Percentiles rank a stretch among this genome's conserved stretches.
phyloP scores from a whole-genome alignment of 2,113 vertebrate genomes.

The Plecturocebus donacophilus region DNA sequence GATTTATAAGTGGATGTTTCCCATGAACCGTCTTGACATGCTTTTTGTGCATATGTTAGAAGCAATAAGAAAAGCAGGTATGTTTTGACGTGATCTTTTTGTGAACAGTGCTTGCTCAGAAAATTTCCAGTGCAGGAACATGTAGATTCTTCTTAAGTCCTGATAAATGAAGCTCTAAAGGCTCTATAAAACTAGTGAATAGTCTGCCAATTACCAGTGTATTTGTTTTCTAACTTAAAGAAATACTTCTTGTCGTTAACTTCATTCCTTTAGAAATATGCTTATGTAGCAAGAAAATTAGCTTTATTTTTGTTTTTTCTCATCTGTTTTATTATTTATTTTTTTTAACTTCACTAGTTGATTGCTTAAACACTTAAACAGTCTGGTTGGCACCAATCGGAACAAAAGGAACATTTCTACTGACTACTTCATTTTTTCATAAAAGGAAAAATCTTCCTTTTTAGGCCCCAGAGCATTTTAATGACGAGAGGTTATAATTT shows the following conservation, averaged over 20 bases:
- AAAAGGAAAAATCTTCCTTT: not conserved
- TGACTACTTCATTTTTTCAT: not conserved
- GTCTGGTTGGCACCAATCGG: not conserved
- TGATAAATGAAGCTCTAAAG: not conserved
- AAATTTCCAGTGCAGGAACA: not conserved
- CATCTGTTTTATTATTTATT: not conserved
- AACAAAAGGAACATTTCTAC: not conserved
- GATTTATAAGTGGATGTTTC: not conserved
- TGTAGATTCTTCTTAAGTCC: constrained; percentile 46
- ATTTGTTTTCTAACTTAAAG: constrained; percentile 26
- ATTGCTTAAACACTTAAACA: constrained; percentile 10
- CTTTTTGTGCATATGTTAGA: not conserved
- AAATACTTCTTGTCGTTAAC: not conserved
- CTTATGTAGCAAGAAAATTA: constrained; percentile 5
- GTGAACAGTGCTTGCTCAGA: constrained; percentile 20
- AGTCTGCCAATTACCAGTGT: not conserved
- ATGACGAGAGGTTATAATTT: not conserved
- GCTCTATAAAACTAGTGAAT: not conserved
- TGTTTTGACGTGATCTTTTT: not conserved
- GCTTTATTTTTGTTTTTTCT: not conserved
- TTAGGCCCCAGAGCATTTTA: not conserved
- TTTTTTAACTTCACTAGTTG: not conserved
- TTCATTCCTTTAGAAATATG: not conserved
- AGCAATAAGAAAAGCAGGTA: not conserved
- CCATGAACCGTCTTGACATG: not conserved